phyloP scores from a whole-genome alignment of 2,113 vertebrate species.

The Carassius auratus region DNA sequence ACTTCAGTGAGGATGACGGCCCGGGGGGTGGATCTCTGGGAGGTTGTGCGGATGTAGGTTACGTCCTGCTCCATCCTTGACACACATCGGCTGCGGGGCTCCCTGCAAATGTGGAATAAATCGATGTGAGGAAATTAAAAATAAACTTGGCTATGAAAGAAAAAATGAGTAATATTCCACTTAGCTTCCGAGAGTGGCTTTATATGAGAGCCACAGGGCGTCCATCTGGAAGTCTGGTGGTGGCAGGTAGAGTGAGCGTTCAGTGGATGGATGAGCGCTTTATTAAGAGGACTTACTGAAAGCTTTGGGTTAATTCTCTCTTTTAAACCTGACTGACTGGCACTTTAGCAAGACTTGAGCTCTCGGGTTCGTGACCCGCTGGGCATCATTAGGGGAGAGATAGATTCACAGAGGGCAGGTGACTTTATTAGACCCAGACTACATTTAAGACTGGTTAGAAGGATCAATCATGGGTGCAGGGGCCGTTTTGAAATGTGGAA shows the following conservation, averaged over 20 bases:
- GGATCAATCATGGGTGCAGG: not conserved
- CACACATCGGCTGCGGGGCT: constrained; percentile 35
- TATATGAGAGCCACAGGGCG: constrained; percentile 7
- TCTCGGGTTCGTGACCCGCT: not conserved
- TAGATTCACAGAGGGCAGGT: not conserved
- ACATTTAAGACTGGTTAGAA: not conserved
- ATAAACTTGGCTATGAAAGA: not conserved
- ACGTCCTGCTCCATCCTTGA: constrained; percentile 53
- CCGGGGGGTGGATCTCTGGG: constrained; percentile 1
- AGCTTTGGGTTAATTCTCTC: constrained; percentile 14
- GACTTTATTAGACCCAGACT: not conserved
- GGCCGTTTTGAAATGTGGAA: not conserved
- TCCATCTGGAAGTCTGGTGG: not conserved
- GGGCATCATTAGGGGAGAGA: not conserved
- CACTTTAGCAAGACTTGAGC: not conserved
- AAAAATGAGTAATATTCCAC: constrained; percentile 5
- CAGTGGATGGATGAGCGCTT: constrained; percentile 13
- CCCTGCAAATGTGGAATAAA: constrained; percentile 29
- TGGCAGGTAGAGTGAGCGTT: not conserved
- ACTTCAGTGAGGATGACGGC: not conserved
- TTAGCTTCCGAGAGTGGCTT: not conserved
- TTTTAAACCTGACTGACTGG: constrained; percentile 1
- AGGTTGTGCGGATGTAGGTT: constrained; percentile 50
- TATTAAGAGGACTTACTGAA: constrained; percentile 12
- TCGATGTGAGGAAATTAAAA: constrained; percentile 7